Evolutionary conservation across 2,888 invertebrate genomes (phyloP), one percentile per base, ranked within the genome.

Genomic region (Euplexia lucipara): DNA sequence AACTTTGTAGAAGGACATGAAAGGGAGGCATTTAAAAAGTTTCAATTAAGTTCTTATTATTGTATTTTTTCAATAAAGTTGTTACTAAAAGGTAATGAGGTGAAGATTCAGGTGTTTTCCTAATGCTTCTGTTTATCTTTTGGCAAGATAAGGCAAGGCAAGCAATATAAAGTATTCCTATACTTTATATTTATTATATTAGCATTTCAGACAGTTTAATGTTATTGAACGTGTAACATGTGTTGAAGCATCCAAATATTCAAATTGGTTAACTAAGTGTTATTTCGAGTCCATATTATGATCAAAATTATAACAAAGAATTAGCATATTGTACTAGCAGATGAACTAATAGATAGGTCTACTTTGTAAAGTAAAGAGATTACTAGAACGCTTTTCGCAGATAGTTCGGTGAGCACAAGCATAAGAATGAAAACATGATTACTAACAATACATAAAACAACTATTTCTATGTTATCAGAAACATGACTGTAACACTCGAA

Each of bases 401-500:
- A 41, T 18, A 12, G 2, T 16, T 7, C 1, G 5, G 8, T n/a
- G 12, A 3, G 47, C 6, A 41, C 9, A 26, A 47, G 10, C 1
- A 8, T 12, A 48, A 18, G 5, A 63, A 49, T n/a, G 8, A 32
- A 56, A 66, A 62, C 16, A 63, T 34, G 51, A 61, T 62, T 64
- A 49, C 10, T 49, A 64, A 62, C 56, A 70, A 78, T 69, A 71
- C 57, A 66, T 57, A 63, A 70, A 68, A 78, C 63, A 71, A 71
- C 75, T 78, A 82, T 80, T 83, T 74, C 69, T 83, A 82, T 85
- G 83, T 90, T 92, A 89, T 88, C 88, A 82, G 77, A 75, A 80
- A 89, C 82, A 85, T 81, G 79, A 87, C 85, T 86, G 88, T 73
- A 69, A 83, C 91, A 92, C 92, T 95, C 88, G 86, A 91, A 88